Evolutionary conservation across 2,797 vertebrate species (phyloP), one percentile per base, ranked within the genome.

Genomic region (Staurois parvus): DNA sequence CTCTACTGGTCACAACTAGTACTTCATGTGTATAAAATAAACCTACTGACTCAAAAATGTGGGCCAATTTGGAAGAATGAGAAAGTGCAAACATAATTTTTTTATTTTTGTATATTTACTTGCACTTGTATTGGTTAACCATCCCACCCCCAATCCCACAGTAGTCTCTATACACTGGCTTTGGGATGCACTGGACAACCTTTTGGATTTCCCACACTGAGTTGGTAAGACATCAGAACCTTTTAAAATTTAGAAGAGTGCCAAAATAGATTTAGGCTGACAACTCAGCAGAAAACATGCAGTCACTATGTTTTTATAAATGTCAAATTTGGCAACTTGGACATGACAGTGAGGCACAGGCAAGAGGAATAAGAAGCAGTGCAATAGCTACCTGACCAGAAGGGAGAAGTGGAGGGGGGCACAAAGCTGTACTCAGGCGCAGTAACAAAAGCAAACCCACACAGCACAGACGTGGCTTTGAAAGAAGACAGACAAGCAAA

Each of bases 371-470:
- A 87, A 32, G 92, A 94, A 93, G 91, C 91, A 87, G 88, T 91
- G 87, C 91, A 37, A 91, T 93, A 94, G 92, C 91, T 99, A 99
- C 98, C 98, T 99, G 98, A 99, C 98, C 98, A 99, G 96, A 99
- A 99, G 95, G 98, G 98, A 96, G 96, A 94, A 91, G 96, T 96
- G 92, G 97, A 98, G 94, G 97, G 98, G 96, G 97, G 97, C 81
- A 97, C 96, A 97, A 99, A 99, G 96, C 97, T 97, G 97, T 96
- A 97, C 96, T 96, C 96, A 94, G 96, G 96, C 95, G 97, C 95
- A 95, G 96, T 95, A 94, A 98, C 95, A 96, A 98, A 96, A 97
- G 97, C 96, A 95, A 99, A 95, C 93, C 97, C 97, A 96, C 96
- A 98, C 94, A 97, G 96, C 94, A 98, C 95, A 95, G 94, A 93